Base-by-base conservation (phyloP, 2,888 invertebrate genomes). In the Timema podura region DNA sequence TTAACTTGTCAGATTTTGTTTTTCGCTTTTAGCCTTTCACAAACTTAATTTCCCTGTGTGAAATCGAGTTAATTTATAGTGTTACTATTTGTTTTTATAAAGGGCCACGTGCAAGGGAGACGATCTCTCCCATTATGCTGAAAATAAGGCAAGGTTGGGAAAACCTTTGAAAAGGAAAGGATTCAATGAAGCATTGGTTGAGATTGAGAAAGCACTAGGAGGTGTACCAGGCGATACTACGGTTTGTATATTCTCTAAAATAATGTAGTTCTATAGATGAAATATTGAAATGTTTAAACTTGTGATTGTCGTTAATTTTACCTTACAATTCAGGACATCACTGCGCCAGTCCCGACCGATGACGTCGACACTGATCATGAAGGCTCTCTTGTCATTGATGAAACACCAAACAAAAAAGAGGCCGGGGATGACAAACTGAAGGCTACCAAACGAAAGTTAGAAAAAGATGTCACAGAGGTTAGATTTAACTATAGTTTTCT, bases 171-270 rank as follows among this genome's bases (percentile, higher is more conserved):
- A 94, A 79, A 84, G 93, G 49, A 89, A 91, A 77, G 91, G 88
- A 81, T 97, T 93, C 79, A 91, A 91, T 71, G 94, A 95, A 77
- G 97, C 95, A 0, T 87, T 97, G 16, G 88, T 88, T 77, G 91
- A 97, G 82, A 93, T 97, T 72, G 93, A 95, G 78, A 86, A 90
- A 72, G 93, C 92, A 9, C n/a, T 66, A 48, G 51, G 48, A 59
- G 57, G 69, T 10, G 69, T 30, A 7, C 3, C 61, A 9, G 61
- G 61, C 6, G 61, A 30, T 13, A 30, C 30, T 30, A 30, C 30
- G 30, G 30, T 30, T 30, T 1, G 30, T 30, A 30, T 30, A 30
- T 30, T 30, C 30, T 30, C 1, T 30, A 30, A 30, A 30, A 30
- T 30, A 1, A 30, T 30, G 30, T 30, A 30, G 30, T 1, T 30